Conservation (phyloP, 2,113 vertebrate genomes). For the Emberiza fucata region DNA sequence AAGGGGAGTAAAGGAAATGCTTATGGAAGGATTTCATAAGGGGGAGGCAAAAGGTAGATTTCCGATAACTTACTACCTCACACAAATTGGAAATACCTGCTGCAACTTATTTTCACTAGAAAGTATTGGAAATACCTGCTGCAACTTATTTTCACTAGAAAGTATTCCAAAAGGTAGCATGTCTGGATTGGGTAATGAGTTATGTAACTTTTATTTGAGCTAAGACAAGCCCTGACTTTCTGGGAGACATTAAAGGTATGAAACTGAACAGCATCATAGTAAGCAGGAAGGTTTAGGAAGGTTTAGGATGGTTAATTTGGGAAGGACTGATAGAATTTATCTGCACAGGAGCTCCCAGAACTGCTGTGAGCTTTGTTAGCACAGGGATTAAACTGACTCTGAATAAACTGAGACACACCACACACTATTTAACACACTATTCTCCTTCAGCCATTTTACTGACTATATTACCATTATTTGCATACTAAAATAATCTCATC, state of each 20-base stretch:
- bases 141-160: background rate
- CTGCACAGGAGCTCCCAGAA: background rate
- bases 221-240: background rate
- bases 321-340: background rate
- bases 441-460: background rate
- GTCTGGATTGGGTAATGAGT: background rate
- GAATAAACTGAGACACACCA: background rate
- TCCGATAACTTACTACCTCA: background rate
- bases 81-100: background rate
- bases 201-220: background rate
- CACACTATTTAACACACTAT: background rate
- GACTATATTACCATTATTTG: background rate
- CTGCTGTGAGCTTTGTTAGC: background rate
- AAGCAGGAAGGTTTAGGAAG: background rate
- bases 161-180: background rate
- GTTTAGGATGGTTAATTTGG: background rate
- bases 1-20: background rate
- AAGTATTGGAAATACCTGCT: background rate
- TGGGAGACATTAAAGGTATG: background rate
- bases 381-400: background rate
- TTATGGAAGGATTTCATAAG: background rate
- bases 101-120: background rate
- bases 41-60: background rate
- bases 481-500: background rate
- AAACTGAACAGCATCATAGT: background rate